A percentile compares a stretch with the other conserved stretches of the same genome.
These are phyloP conservation scores for Otolemur garnettii DNA, from an alignment of 2,113 vertebrate genomes.

Conservation along the genomic window DNA sequence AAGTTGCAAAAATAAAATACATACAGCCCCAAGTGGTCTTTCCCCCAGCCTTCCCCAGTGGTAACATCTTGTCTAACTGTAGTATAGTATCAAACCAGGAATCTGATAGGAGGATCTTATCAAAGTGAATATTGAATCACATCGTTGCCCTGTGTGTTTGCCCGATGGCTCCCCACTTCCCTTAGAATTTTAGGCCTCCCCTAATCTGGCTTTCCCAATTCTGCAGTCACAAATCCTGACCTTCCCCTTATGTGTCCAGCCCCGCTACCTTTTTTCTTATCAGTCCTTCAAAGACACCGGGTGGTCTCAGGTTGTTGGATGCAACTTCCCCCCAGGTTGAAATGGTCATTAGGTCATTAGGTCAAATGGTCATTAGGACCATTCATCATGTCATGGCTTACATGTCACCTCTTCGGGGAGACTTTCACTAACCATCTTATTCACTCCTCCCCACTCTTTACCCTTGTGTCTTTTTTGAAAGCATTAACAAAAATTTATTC, in stretches of 20 bases:
- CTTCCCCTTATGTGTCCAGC: accelerated
- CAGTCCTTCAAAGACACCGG: background rate
- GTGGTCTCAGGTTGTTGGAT: accelerated
- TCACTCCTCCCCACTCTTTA: accelerated
- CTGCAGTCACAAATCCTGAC: background rate
- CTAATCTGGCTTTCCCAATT: background rate
- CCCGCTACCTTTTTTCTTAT: background rate
- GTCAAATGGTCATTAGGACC: too few relatives aligned
- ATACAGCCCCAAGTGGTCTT: background rate
- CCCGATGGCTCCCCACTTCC: background rate
- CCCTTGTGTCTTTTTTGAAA: background rate
- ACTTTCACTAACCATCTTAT: accelerated
- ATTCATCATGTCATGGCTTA: background rate
- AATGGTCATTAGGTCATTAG: too few relatives aligned
- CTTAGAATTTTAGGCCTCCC: background rate
- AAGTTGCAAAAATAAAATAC: background rate
- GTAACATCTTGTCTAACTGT: background rate
- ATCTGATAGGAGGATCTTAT: background rate
- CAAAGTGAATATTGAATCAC: background rate
- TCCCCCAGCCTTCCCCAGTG: background rate
- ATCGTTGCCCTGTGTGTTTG: background rate
- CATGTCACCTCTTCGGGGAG: background rate
- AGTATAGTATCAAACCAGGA: background rate
- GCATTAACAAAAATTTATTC: background rate
- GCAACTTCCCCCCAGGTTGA: background rate